Base-by-base conservation (phyloP, 2,797 vertebrate genomes). In the Spea hammondii region DNA sequence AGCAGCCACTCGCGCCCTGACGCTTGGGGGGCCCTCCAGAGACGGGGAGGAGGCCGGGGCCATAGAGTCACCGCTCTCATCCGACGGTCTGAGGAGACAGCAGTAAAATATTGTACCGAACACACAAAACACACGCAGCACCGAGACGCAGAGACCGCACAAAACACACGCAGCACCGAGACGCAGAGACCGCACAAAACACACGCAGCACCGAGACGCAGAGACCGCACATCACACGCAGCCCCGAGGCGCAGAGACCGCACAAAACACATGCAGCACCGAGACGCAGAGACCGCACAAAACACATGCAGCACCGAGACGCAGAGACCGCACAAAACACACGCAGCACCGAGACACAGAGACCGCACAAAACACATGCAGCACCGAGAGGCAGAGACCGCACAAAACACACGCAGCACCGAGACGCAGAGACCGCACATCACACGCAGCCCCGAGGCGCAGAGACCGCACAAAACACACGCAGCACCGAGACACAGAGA, bases 1-100 rank as follows among this genome's bases (percentile, higher is more conserved):
- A 4, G 73, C 79, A 1, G 79, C 79, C 1, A 54, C 59, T 59
- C 79, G n/a, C 4, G 73, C 79, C 79, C 70, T 66, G 10, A 51
- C 44, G 4, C 6, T 74, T 1, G 66, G 72, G 6, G 59, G 66
- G 4, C 12, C 44, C 1, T 44, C 14, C 6, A n/a, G 14, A 9
- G 67, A 32, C 8, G 67, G 13, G 0, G 48, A 6, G 4, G 46
- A 14, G 44, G 45, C 54, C 0, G 50, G 65, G 32, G 66, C 8
- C 12, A 5, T 4, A 7, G 6, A 5, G 4, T 50, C 32, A 44
- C 50, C 46, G n/a, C 17, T 47, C 32, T 67, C 54, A 50, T 62
- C 55, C 4, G 51, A 4, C 4, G 55, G 14, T n/a, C 79, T 80
- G 48, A 65, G 44, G 17, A 59, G 6, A 75, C 32, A 64, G 4